These are phyloP conservation scores for Uropetala carovei DNA, from an alignment of 2,888 invertebrate genomes.

Conservation along the genomic window DNA sequence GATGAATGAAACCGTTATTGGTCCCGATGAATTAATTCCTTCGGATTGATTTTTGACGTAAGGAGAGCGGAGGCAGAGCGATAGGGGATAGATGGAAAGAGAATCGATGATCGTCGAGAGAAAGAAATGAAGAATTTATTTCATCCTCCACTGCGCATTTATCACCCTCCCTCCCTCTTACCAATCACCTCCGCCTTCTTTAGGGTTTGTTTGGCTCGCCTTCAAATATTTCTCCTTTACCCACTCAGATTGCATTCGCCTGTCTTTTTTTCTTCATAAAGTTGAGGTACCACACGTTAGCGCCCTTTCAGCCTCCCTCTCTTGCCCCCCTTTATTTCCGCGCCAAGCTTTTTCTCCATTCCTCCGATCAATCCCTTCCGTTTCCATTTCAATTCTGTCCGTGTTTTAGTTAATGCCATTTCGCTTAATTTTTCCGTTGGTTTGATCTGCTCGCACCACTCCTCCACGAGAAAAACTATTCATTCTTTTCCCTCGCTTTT, in stretches of 20 bases:
- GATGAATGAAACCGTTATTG: no score
- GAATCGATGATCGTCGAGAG: background rate
- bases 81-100: no score
- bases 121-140: background rate
- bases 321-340: background rate
- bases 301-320: background rate
- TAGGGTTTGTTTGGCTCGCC: conserved; percentile 17
- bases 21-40: no score
- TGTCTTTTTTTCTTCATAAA: background rate
- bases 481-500: background rate
- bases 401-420: conserved; percentile 33
- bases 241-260: background rate
- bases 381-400: conserved; percentile 45
- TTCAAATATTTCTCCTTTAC: background rate
- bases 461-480: background rate
- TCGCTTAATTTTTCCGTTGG: background rate
- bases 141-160: background rate
- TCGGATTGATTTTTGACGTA: no score
- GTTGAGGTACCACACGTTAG: background rate
- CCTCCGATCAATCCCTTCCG: background rate
- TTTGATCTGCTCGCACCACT: background rate
- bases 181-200: background rate
- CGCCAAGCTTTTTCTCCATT: background rate
- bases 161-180: background rate
- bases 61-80: no score